These are phyloP conservation scores for Marcusenius ussheri DNA, from an alignment of 2,113 vertebrate genomes.

Conservation along the genomic window DNA sequence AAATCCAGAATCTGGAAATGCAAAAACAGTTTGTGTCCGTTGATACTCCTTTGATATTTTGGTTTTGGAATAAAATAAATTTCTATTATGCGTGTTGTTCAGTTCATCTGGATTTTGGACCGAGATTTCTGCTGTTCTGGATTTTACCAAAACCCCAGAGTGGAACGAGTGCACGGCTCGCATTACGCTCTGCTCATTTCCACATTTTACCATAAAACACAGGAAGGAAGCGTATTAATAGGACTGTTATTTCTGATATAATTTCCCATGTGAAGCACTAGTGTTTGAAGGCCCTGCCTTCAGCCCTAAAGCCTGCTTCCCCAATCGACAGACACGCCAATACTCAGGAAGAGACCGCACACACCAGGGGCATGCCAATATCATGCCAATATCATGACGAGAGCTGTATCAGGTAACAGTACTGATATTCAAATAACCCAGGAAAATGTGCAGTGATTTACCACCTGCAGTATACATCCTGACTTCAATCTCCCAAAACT, in stretches of 20 bases:
- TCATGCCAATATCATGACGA: neutral
- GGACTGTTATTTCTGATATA: neutral
- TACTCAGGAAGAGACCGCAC: neutral
- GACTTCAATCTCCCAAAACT: neutral
- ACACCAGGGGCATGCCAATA: neutral
- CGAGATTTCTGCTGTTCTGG: neutral
- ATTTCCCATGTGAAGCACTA: neutral
- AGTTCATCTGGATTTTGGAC: neutral
- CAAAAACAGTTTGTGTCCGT: neutral
- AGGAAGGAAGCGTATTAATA: neutral
- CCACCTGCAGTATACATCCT: neutral
- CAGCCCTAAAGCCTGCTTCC: neutral
- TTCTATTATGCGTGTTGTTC: neutral
- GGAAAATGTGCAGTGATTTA: neutral
- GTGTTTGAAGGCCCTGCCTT: neutral
- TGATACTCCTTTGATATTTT: neutral
- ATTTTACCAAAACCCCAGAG: neutral
- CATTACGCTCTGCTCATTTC: neutral
- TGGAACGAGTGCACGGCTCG: neutral
- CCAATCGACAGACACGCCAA: neutral
- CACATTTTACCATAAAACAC: neutral
- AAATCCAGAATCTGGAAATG: neutral
- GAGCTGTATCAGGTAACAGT: neutral
- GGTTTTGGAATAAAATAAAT: neutral
- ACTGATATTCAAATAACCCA: neutral